phyloP scores from a whole-genome alignment of 2,113 vertebrate genomes.

The Colius striatus region DNA sequence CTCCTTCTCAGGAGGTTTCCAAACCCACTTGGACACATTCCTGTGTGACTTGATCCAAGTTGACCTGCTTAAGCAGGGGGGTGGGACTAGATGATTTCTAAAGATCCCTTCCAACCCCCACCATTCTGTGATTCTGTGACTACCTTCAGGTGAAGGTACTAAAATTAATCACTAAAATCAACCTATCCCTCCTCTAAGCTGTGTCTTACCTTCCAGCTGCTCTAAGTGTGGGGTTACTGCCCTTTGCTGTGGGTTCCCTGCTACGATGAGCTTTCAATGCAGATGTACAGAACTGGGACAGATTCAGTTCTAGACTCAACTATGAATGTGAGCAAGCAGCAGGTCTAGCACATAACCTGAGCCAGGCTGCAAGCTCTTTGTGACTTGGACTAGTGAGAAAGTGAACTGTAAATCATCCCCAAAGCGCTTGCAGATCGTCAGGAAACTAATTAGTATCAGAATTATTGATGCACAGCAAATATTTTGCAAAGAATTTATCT shows the following conservation, averaged over 20 bases:
- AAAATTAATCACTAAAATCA: not conserved
- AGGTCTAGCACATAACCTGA: not conserved
- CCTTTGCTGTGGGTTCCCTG: not conserved
- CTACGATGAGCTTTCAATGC: rapidly evolving
- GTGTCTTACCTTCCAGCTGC: not conserved
- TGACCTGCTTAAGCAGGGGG: no score
- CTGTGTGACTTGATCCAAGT: no score
- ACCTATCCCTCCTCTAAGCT: not conserved
- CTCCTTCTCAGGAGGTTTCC: no score
- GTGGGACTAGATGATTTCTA: no score
- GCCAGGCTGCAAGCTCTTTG: not conserved
- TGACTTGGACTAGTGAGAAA: not conserved
- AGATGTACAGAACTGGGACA: not conserved
- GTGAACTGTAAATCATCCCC: slow-evolving; percentile 32
- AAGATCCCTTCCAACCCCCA: no score
- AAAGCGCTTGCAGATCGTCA: slow-evolving; percentile 49
- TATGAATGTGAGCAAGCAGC: not conserved
- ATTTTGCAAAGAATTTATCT: slow-evolving; percentile 67
- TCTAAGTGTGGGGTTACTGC: not conserved
- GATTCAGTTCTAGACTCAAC: not conserved
- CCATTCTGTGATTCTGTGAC: no score
- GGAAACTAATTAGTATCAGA: slow-evolving; percentile 70
- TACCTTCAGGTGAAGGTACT: not conserved
- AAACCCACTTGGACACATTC: no score
- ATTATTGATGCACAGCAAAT: slow-evolving; percentile 70